phyloP scores from a whole-genome alignment of 53 echinoderm and acorn worm genomes.

The Arbacia lixula region DNA sequence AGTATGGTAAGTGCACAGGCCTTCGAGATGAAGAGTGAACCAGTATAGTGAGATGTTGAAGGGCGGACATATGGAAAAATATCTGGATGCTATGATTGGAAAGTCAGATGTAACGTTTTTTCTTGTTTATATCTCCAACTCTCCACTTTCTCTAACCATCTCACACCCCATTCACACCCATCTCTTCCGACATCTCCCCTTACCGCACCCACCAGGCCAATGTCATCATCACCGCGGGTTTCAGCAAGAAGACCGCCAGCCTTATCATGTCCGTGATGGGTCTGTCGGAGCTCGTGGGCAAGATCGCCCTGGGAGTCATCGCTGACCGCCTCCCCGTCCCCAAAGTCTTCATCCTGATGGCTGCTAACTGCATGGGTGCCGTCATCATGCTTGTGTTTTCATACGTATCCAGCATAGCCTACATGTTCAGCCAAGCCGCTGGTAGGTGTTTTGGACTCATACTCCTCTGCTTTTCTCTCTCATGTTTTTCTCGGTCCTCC shows the following conservation, averaged over 20 bases:
- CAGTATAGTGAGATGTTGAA: too few species aligned
- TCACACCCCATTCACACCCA: too few species aligned
- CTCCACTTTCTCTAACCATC: too few species aligned
- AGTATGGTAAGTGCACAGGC: slow-evolving; percentile 24
- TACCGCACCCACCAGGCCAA: slow-evolving; percentile 3
- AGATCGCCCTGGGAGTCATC: slow-evolving; percentile 4
- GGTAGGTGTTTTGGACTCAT: too few species aligned
- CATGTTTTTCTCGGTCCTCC: too few species aligned
- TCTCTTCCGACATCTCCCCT: too few species aligned
- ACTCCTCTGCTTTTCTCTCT: too few species aligned
- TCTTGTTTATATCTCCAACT: background rate
- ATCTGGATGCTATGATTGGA: too few species aligned
- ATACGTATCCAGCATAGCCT: background rate
- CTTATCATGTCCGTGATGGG: slow-evolving; percentile 11
- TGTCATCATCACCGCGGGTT: slow-evolving; percentile 1
- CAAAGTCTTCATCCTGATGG: slow-evolving; percentile 32
- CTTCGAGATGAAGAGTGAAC: too few species aligned
- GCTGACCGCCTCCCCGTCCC: slow-evolving; percentile 18
- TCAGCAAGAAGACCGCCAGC: slow-evolving; percentile 13
- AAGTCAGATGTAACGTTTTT: background rate
- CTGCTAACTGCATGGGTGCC: slow-evolving; percentile 7
- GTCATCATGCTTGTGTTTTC: background rate
- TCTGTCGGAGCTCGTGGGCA: slow-evolving; percentile 17
- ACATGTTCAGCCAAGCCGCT: background rate
- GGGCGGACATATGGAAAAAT: too few species aligned